Base-by-base conservation (phyloP, 2,888 invertebrate species). In the Abrostola triplasia region DNA sequence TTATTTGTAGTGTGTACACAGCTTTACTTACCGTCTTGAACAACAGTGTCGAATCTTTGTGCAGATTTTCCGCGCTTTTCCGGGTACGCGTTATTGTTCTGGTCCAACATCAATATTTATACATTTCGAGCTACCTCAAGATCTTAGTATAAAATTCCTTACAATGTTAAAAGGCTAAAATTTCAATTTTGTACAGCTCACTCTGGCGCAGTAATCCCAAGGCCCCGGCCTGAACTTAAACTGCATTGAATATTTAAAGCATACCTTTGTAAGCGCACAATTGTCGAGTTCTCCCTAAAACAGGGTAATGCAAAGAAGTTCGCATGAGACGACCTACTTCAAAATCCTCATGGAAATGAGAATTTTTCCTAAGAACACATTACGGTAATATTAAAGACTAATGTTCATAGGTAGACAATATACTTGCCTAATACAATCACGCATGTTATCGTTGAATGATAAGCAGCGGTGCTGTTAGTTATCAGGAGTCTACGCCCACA, bases 171-270 rank as follows among this genome's bases (percentile, higher is more conserved):
- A n/a, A 42, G 51, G 50, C 64, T 44, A 57, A 64, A 57, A 74
- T 70, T 64, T 59, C 55, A 62, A 62, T 68, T 62, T 51, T 57
- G 24, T 58, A 54, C 54, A 58, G 57, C 59, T 58, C 50, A 57
- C 50, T 24, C 59, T 40, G 10, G 4, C n/a, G 36, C n/a, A 35
- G 12, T 70, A 65, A 53, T 65, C 70, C 59, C 65, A 44, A 10
- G 42, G 53, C 60, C 47, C 12, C 64, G 36, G 44, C 55, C 47
- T 48, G 58, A 75, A 65, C 61, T 70, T 59, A 59, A 75, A 59
- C 72, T 65, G 59, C 56, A 75, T 75, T 73, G 47, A 65, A 72
- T 75, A 65, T 65, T 73, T 69, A 51, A 71, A 57, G 50, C 12
- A 24, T 41, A 64, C 70, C 61, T 73, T 75, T 75, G 70, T 65